Conservation (phyloP, 37 sponge, comb jelly and placozoan species). For the Oscarella lobularis region DNA sequence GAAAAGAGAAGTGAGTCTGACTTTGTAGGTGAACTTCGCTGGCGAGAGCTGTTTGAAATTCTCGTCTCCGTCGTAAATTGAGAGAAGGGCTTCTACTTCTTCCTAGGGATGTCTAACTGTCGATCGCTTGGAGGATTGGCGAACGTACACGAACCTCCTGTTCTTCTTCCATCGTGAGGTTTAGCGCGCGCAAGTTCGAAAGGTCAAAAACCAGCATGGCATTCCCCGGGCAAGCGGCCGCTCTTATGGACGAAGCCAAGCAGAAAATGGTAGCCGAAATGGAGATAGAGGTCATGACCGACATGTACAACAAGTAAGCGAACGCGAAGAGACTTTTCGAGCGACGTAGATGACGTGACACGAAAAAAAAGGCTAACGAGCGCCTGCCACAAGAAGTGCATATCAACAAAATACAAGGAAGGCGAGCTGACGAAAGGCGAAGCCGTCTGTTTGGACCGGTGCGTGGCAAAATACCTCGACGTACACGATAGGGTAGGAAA, state of each 20-base stretch:
- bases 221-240: too few species aligned
- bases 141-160: too few species aligned
- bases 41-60: slow-evolving; percentile 30
- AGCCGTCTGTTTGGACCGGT: slow-evolving; percentile 91
- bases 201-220: too few species aligned
- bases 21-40: slow-evolving; percentile 44
- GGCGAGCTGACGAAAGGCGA: slow-evolving; percentile 97
- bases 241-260: not conserved
- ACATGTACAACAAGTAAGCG: slow-evolving; percentile 91
- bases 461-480: slow-evolving; percentile 96
- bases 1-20: too few species aligned
- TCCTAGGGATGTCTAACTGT: slow-evolving; percentile 45
- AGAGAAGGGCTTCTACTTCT: slow-evolving; percentile 63
- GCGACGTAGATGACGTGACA: too few species aligned
- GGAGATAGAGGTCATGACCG: slow-evolving; percentile 97
- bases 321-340: too few species aligned
- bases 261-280: slow-evolving; percentile 40
- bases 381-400: slow-evolving; percentile 95
- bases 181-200: too few species aligned
- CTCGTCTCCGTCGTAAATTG: slow-evolving; percentile 75
- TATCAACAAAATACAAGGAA: slow-evolving; percentile 83
- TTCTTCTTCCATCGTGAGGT: too few species aligned
- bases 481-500: slow-evolving; percentile 93
- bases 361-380: slow-evolving; percentile 57
- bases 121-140: too few species aligned